Base-by-base conservation (phyloP, 2,888 invertebrate genomes). In the Tetragnatha montana region DNA sequence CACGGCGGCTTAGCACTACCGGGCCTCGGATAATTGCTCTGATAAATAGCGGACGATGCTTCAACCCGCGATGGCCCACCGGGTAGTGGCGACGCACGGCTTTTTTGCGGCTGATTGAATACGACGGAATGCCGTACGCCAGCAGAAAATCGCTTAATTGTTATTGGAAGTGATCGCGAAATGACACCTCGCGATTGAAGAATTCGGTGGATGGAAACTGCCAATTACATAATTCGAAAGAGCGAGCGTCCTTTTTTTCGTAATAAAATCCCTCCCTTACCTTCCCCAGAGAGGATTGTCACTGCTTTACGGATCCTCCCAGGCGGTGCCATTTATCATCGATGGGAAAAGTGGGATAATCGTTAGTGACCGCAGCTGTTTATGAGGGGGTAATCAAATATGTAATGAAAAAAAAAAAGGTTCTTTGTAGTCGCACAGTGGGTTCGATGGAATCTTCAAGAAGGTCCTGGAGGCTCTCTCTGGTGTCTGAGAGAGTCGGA, bases 131-230 rank as follows among this genome's bases (percentile, higher is more conserved):
- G 4, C 22, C 78, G 14, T 22, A 21, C 51, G 60, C 22, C 2
- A 22, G 10, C 35, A 60, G 14, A 78, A 60, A 78, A 78, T 78
- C 21, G 51, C 60, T 22, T 60, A 22, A 51, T 51, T 51, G 22
- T 60, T 78, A 78, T 60, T 19, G 51, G 12, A 21, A 68, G 51
- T 12, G 83, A 83, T 49, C 10, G 60, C 35, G 17, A 68, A 83
- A 83, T 75, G 83, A 83, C 83, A 83, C 83, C 83, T 83, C 17
- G 68, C 78, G 78, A 85, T 50, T 60, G 69, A 49, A 70, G 76
- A 85, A 85, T 79, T 86, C 60, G 71, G 22, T 17, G 78, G 80
- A 79, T 86, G 79, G 71, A 79, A 51, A 50, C 73, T 79, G 79
- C 86, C 86, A 86, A 86, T 86, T 86, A 86, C 73, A 69, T 70